phyloP scores from a whole-genome alignment of 2,797 vertebrate species.

The Gorsachius magnificus region DNA sequence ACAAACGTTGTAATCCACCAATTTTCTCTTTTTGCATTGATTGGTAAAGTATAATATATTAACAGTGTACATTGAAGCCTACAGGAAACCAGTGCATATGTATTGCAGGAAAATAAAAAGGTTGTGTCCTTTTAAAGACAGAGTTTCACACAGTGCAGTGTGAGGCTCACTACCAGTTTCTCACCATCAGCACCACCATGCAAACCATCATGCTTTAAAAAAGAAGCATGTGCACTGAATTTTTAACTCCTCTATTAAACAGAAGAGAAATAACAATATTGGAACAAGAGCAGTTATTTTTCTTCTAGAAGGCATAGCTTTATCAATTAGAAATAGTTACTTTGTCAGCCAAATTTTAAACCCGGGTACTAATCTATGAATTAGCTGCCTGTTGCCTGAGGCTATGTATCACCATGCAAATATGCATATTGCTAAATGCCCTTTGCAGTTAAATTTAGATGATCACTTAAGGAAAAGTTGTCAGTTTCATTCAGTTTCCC shows the following conservation, averaged over 20 bases:
- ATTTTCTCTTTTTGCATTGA: neutral
- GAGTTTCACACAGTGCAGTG: neutral
- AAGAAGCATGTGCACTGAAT: neutral
- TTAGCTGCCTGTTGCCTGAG: neutral
- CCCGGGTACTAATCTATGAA: neutral
- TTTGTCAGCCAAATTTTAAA: neutral
- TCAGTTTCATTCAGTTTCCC: constrained; percentile 11
- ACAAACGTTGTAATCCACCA: neutral
- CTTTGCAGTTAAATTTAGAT: constrained; percentile 32
- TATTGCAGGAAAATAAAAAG: neutral
- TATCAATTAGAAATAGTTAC: neutral
- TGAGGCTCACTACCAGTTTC: neutral
- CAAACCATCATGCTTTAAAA: neutral
- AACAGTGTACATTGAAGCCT: neutral
- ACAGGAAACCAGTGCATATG: neutral
- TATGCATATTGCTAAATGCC: neutral
- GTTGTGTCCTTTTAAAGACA: neutral
- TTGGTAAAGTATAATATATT: neutral
- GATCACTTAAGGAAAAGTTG: constrained; percentile 11
- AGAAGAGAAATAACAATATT: neutral
- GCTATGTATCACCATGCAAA: neutral
- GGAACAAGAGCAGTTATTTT: neutral
- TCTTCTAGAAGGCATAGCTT: neutral
- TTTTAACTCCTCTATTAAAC: neutral
- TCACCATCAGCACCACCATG: neutral